Conservation (phyloP, 2,797 vertebrate species). For the Periparus ater region DNA sequence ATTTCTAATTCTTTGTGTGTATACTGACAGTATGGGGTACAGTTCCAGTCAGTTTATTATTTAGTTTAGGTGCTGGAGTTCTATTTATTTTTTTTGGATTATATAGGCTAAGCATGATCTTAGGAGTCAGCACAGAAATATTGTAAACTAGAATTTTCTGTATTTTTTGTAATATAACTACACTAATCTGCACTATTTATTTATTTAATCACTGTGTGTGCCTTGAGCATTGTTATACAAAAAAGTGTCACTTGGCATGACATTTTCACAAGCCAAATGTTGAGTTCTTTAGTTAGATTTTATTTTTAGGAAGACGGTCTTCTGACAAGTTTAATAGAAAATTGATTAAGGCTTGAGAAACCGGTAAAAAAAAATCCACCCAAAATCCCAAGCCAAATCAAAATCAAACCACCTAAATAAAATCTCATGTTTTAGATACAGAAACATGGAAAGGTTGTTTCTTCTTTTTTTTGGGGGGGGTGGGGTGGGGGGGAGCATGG, state of each 20-base stretch:
- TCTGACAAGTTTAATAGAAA: not conserved
- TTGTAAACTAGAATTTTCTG: constrained; percentile 25
- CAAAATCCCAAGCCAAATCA: not conserved
- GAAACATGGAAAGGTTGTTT: not conserved
- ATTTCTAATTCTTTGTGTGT: not conserved
- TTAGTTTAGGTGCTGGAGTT: constrained; percentile 16
- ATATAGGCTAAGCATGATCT: not conserved
- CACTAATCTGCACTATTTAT: not conserved
- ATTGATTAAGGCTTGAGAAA: not conserved
- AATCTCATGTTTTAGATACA: not conserved
- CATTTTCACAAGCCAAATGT: not conserved
- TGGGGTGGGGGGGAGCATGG: accelerated
- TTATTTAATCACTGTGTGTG: not conserved
- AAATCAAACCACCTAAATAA: not conserved
- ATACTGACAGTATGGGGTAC: not conserved
- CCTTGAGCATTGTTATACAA: not conserved
- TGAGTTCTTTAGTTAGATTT: not conserved
- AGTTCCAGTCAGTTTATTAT: constrained; percentile 28
- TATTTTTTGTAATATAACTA: not conserved
- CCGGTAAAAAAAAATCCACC: not conserved
- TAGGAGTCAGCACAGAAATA: not conserved
- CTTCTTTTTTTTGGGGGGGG: not conserved
- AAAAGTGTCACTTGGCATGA: not conserved
- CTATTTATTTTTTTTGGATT: constrained; percentile 31
- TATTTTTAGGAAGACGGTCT: not conserved